Conservation (phyloP, 2,113 vertebrate species). For the Myiopsitta monachus region DNA sequence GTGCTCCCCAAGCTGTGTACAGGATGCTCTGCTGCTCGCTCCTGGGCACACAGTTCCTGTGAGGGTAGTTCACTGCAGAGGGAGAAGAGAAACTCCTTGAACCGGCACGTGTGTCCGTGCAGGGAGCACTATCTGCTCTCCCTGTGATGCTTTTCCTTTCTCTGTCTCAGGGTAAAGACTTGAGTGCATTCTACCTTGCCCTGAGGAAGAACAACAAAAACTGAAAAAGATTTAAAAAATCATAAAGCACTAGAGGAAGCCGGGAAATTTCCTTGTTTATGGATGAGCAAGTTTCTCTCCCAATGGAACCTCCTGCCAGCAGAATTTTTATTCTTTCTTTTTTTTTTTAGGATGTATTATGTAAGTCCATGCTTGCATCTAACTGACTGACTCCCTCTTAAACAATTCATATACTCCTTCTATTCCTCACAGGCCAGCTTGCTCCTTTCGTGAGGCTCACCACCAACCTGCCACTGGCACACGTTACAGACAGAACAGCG, state of each 20-base stretch:
- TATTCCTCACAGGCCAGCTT: neutral
- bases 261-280: constrained; percentile 56
- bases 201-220: neutral
- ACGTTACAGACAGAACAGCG: neutral
- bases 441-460: neutral
- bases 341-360: constrained; percentile 57
- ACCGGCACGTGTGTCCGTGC: rapidly evolving
- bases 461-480: neutral
- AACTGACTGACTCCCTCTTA: constrained; percentile 45
- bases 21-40: neutral
- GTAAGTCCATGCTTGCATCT: constrained; percentile 47
- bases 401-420: constrained; percentile 33
- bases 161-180: neutral
- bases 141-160: neutral
- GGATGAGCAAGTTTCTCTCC: constrained; percentile 62
- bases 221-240: neutral
- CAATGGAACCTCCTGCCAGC: constrained; percentile 48
- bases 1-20: neutral
- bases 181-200: neutral
- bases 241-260: constrained; percentile 33
- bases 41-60: neutral
- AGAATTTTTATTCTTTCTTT: neutral
- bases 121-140: neutral
- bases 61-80: neutral
- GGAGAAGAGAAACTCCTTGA: neutral